Evolutionary conservation across 2,113 vertebrate genomes (phyloP).

Genomic region (Albula goreensis): DNA sequence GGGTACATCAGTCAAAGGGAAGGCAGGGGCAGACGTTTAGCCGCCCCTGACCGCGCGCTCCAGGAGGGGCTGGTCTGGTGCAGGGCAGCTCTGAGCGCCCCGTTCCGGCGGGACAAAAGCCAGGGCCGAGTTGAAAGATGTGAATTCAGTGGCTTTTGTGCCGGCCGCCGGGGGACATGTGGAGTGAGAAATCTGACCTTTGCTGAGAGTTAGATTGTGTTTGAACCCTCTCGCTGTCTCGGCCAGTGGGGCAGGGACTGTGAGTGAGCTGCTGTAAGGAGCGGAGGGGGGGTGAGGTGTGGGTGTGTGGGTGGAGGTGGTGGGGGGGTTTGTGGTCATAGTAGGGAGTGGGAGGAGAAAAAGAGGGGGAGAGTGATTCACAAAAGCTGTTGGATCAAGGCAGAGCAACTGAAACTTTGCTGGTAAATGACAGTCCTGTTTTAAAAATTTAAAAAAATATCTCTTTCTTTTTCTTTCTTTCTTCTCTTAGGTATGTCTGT

Average conservation of each 20-base stretch:
- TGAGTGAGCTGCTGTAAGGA: slow-evolving; percentile 49
- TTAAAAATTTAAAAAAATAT: slow-evolving; percentile 46
- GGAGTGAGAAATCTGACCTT: slow-evolving; percentile 69
- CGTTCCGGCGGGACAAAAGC: slow-evolving; percentile 70
- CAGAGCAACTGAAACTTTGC: slow-evolving; percentile 18
- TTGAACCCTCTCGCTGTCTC: slow-evolving; percentile 70
- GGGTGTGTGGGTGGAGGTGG: slow-evolving; percentile 22
- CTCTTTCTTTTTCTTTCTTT: slow-evolving; percentile 44
- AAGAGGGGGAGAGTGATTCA: slow-evolving; percentile 27
- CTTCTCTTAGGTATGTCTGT: slow-evolving; percentile 41
- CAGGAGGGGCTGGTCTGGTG: slow-evolving; percentile 74
- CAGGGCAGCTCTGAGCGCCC: slow-evolving; percentile 65
- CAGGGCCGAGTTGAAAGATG: slow-evolving; percentile 73
- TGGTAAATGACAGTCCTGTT: slow-evolving; percentile 34
- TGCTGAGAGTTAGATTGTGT: slow-evolving; percentile 66
- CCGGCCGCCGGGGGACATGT: slow-evolving; percentile 59
- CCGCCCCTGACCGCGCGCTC: slow-evolving; percentile 73
- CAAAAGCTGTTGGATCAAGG: slow-evolving; percentile 32
- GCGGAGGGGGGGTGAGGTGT: slow-evolving; percentile 39
- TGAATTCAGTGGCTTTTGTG: slow-evolving; percentile 74
- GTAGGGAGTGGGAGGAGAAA: not conserved
- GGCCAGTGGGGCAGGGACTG: slow-evolving; percentile 58
- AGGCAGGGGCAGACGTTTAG: slow-evolving; percentile 71
- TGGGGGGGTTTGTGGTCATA: slow-evolving; percentile 16
- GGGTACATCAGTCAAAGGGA: slow-evolving; percentile 77